These are phyloP conservation scores for Brachystomella parvula DNA, from an alignment of 1,140 invertebrate species.

Conservation along the genomic window DNA sequence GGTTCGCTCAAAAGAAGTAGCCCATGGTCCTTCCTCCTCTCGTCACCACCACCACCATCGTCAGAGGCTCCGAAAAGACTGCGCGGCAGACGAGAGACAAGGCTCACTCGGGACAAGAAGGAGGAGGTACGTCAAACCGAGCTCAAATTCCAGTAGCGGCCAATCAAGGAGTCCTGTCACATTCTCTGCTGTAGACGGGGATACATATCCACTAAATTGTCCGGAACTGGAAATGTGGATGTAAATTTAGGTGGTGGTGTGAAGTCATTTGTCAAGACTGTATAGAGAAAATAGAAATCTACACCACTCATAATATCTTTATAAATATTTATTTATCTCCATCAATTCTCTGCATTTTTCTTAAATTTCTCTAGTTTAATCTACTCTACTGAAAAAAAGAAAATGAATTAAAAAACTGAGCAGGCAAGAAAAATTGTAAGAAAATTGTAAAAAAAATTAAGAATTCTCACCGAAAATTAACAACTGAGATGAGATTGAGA, in stretches of 20 bases:
- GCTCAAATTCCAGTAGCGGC: constrained; percentile 19
- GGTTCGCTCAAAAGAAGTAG: not conserved
- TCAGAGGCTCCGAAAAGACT: constrained; percentile 47
- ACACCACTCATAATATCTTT: constrained; percentile 86
- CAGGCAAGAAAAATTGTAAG: too few relatives aligned
- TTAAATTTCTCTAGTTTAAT: too few relatives aligned
- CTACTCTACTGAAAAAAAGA: too few relatives aligned
- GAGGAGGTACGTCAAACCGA: constrained; percentile 65
- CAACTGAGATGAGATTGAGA: too few relatives aligned
- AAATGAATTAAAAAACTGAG: too few relatives aligned
- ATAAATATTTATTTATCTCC: too few relatives aligned
- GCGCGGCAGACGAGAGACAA: constrained; percentile 61
- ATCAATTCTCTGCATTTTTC: too few relatives aligned
- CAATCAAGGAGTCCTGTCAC: constrained; percentile 54
- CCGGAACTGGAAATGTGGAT: constrained; percentile 70
- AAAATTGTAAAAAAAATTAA: too few relatives aligned
- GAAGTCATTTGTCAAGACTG: constrained; percentile 78
- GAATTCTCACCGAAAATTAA: too few relatives aligned
- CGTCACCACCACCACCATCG: not conserved
- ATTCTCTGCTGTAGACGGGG: constrained; percentile 88
- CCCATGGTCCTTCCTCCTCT: not conserved
- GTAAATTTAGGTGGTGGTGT: constrained; percentile 91
- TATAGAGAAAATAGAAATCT: constrained; percentile 66
- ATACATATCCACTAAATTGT: constrained; percentile 74
- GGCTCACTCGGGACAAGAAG: constrained; percentile 79